A percentile compares a stretch with the other conserved stretches of the same genome.
These are phyloP conservation scores for Manis pentadactyla DNA, from an alignment of 2,797 vertebrate genomes.

Conservation along the genomic window DNA sequence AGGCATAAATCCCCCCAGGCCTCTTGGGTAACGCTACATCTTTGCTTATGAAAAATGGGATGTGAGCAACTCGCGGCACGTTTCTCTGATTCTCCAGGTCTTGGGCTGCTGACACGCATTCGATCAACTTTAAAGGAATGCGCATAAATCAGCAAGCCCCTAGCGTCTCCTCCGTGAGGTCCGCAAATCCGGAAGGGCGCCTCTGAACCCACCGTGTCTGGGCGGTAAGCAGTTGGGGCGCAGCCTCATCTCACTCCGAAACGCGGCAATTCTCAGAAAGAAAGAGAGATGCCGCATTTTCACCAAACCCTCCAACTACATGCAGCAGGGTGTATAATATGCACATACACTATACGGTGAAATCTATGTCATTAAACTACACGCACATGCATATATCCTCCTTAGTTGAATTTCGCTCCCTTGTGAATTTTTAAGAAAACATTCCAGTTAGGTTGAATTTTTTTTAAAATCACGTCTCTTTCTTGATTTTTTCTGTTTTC, in stretches of 20 bases:
- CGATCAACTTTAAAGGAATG: slow-evolving; percentile 80
- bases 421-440: slow-evolving; percentile 55
- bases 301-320: background rate
- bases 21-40: slow-evolving; percentile 53
- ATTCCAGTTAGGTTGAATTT: slow-evolving; percentile 24
- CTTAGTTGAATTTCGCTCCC: slow-evolving; percentile 16
- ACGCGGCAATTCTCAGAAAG: background rate
- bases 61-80: slow-evolving; percentile 37
- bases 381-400: background rate
- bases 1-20: slow-evolving; percentile 68
- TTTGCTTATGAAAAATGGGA: slow-evolving; percentile 76
- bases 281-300: background rate
- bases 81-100: slow-evolving; percentile 72
- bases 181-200: slow-evolving; percentile 55
- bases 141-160: slow-evolving; percentile 74
- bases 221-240: background rate
- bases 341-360: background rate
- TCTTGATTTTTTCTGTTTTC: background rate
- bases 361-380: background rate
- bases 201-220: slow-evolving; percentile 33
- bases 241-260: background rate
- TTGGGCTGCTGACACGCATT: slow-evolving; percentile 75
- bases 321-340: background rate
- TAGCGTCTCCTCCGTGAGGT: slow-evolving; percentile 18
- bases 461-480: background rate